These are phyloP conservation scores for Styela clava DNA, from an alignment of 23 tunicate species.

Conservation along the genomic window DNA sequence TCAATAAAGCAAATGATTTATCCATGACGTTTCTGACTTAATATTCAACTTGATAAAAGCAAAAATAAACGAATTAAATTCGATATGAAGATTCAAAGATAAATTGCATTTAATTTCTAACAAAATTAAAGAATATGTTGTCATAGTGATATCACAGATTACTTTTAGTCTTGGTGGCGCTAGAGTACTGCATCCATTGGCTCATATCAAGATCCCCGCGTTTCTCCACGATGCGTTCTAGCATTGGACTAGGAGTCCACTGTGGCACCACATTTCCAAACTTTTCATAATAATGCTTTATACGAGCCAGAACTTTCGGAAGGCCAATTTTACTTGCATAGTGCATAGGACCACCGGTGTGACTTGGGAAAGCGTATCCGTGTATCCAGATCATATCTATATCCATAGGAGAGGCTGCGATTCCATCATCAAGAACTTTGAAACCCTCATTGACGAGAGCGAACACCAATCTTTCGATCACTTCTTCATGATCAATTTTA, in stretches of 20 bases:
- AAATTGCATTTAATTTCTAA: too few relatives aligned
- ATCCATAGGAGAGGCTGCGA: conserved; percentile 47
- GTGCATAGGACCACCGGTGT: conserved; percentile 83
- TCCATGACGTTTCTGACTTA: too few relatives aligned
- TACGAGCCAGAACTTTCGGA: conserved; percentile 73
- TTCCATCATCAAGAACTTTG: conserved; percentile 67
- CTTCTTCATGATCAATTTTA: conserved; percentile 44
- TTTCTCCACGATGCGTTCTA: conserved; percentile 53
- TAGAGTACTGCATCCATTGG: conserved; percentile 44
- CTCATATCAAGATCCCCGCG: conserved; percentile 62
- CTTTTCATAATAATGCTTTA: conserved; percentile 30
- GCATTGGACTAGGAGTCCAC: conserved; percentile 82
- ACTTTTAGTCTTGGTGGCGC: background rate
- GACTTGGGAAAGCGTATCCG: conserved; percentile 77
- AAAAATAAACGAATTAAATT: too few relatives aligned
- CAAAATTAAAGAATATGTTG: too few relatives aligned
- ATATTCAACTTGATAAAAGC: too few relatives aligned
- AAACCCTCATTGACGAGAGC: conserved; percentile 85
- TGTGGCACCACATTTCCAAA: conserved; percentile 40
- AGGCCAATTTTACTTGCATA: conserved; percentile 65
- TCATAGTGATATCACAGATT: conserved; percentile 10
- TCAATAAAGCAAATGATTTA: too few relatives aligned
- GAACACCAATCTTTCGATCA: conserved; percentile 56
- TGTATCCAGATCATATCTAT: conserved; percentile 59
- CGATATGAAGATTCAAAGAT: too few relatives aligned